phyloP scores from a whole-genome alignment of 30 jellyfish, hydroid and myxozoan species.

The Cassiopea xamachana region DNA sequence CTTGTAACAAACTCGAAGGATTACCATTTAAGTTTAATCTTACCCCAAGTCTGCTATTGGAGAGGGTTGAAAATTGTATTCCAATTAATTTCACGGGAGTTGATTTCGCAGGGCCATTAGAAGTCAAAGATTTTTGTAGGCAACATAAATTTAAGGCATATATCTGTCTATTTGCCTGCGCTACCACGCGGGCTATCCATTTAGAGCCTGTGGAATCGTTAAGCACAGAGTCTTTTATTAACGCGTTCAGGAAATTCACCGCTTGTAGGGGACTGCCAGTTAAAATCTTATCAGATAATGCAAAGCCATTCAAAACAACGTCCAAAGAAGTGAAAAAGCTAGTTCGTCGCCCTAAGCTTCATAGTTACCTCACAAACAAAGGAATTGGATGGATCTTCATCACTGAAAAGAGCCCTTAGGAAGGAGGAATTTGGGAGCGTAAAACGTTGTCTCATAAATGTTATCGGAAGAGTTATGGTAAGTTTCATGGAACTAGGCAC shows the following conservation, averaged over 20 bases:
- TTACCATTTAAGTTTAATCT: slow-evolving; percentile 10
- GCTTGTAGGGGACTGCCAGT: slow-evolving; percentile 52
- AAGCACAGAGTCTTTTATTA: slow-evolving; percentile 1
- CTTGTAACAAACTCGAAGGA: slow-evolving; percentile 58
- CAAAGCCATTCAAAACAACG: slow-evolving; percentile 39
- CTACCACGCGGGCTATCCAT: slow-evolving; percentile 65
- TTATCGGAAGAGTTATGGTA: slow-evolving; percentile 42
- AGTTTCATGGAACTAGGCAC: slow-evolving; percentile 25
- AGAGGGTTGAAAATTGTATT: slow-evolving; percentile 36
- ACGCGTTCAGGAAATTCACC: slow-evolving; percentile 20
- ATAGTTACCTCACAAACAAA: not conserved
- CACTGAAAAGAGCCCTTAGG: slow-evolving; percentile 31
- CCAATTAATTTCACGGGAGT: slow-evolving; percentile 57
- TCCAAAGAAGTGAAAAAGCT: slow-evolving; percentile 35
- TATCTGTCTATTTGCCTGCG: slow-evolving; percentile 61
- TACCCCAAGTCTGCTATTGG: slow-evolving; percentile 30
- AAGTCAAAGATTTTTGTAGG: not conserved
- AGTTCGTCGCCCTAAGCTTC: slow-evolving; percentile 26
- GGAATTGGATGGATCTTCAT: slow-evolving; percentile 49
- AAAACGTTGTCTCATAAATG: slow-evolving; percentile 27
- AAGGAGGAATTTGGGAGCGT: slow-evolving; percentile 68
- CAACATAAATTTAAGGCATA: not conserved
- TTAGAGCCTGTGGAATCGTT: slow-evolving; percentile 39
- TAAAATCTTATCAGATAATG: slow-evolving; percentile 39
- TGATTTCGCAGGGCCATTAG: slow-evolving; percentile 63